Percentiles rank a stretch among this genome's conserved stretches.
Evolutionary conservation across 2,797 vertebrate genomes (phyloP).

Genomic region (Halcyon smyrnensis): DNA sequence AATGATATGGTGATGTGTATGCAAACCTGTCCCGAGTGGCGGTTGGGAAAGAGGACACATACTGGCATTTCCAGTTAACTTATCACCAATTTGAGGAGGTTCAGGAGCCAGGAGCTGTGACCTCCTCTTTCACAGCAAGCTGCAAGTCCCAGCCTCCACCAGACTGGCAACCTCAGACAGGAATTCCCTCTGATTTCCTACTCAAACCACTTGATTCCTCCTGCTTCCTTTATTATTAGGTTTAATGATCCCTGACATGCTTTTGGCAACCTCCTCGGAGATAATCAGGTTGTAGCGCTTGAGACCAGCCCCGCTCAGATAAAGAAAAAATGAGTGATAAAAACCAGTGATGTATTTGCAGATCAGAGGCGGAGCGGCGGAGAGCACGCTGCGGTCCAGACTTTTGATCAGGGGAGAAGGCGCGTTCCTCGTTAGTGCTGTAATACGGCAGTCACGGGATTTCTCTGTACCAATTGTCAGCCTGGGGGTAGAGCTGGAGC

Average conservation of each 20-base stretch:
- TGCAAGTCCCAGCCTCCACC: neutral
- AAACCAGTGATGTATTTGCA: conserved; percentile 38
- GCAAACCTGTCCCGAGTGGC: neutral
- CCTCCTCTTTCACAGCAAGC: neutral
- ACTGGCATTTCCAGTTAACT: neutral
- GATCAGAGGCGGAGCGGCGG: conserved; percentile 6
- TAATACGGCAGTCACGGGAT: neutral
- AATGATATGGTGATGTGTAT: neutral
- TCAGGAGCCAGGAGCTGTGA: neutral
- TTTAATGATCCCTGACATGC: conserved; percentile 5
- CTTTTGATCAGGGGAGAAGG: conserved; percentile 1
- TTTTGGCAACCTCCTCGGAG: conserved; percentile 41
- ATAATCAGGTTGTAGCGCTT: conserved; percentile 43
- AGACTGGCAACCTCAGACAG: neutral
- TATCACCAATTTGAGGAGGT: neutral
- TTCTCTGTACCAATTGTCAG: conserved; percentile 7
- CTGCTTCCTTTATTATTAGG: conserved; percentile 19
- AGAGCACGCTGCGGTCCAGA: neutral
- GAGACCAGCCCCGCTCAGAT: conserved; percentile 6
- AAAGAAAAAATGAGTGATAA: conserved; percentile 45
- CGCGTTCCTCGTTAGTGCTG: conserved; percentile 21
- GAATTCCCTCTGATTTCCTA: conserved; percentile 53
- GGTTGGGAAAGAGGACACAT: neutral
- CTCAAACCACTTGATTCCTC: conserved; percentile 34
- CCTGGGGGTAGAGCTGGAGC: conserved; percentile 9